These are phyloP conservation scores for Pinctada fucata DNA, from an alignment of 2,888 invertebrate species.

Conservation along the genomic window DNA sequence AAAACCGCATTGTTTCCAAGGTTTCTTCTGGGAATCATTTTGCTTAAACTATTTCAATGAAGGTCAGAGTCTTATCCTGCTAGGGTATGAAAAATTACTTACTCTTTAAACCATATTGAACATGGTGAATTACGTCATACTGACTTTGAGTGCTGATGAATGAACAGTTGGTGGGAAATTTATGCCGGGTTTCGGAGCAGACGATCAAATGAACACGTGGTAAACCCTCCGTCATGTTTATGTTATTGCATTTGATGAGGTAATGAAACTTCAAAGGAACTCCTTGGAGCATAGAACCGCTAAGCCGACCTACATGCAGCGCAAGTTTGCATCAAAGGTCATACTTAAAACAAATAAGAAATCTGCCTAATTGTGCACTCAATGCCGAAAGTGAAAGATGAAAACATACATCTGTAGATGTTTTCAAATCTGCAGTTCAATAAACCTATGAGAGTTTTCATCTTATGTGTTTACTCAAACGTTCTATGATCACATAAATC, in stretches of 20 bases:
- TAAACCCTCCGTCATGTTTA: not conserved
- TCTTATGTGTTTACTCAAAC: no score
- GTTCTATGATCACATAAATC: no score
- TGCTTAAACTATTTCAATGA: no score
- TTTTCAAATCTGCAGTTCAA: not conserved
- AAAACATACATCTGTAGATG: not conserved
- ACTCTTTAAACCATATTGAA: no score
- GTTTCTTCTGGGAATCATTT: no score
- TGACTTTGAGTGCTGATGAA: not conserved
- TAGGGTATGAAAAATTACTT: no score
- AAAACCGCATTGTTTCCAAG: no score
- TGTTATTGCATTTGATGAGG: slow-evolving; percentile 13
- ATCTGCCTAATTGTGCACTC: not conserved
- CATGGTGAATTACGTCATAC: not conserved
- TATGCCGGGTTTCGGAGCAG: not conserved
- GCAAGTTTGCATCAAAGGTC: not conserved
- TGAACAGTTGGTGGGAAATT: slow-evolving; percentile 15
- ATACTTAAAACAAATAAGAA: slow-evolving; percentile 4
- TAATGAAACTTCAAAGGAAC: slow-evolving; percentile 14
- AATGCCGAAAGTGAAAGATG: not conserved
- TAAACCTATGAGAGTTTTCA: no score
- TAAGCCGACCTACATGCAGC: slow-evolving; percentile 1
- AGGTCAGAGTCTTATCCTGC: no score
- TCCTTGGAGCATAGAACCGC: slow-evolving; percentile 6
- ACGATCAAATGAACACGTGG: slow-evolving; percentile 12